A percentile compares a stretch with the other conserved stretches of the same genome.
These are phyloP conservation scores for Apeira syringaria DNA, from an alignment of 2,888 invertebrate genomes.

Conservation along the genomic window DNA sequence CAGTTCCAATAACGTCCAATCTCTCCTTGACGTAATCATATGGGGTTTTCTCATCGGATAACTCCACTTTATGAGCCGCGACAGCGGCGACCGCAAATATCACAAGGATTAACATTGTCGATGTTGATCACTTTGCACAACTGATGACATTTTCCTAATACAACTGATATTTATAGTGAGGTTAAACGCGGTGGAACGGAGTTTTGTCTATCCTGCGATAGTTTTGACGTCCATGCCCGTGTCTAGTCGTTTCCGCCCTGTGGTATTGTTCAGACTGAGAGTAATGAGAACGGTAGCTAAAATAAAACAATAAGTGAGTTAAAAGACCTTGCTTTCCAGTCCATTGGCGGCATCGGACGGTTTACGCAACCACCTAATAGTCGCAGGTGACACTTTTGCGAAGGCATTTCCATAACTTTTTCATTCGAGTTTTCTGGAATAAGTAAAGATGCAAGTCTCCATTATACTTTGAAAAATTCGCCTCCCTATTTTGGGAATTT, in stretches of 20 bases:
- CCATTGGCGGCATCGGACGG: slow-evolving; percentile 73
- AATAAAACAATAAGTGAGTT: slow-evolving; percentile 72
- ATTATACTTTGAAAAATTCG: neutral
- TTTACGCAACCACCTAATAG: slow-evolving; percentile 63
- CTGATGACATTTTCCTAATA: slow-evolving; percentile 73
- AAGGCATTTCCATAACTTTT: slow-evolving; percentile 42
- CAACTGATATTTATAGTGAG: slow-evolving; percentile 76
- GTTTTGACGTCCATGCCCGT: slow-evolving; percentile 66
- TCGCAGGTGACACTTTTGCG: slow-evolving; percentile 69
- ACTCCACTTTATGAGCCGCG: slow-evolving; percentile 58
- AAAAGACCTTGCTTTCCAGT: slow-evolving; percentile 82
- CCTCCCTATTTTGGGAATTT: neutral
- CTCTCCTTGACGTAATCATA: slow-evolving; percentile 74
- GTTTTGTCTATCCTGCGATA: slow-evolving; percentile 66
- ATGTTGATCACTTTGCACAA: slow-evolving; percentile 59
- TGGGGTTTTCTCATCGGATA: slow-evolving; percentile 69
- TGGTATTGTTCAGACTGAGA: slow-evolving; percentile 77
- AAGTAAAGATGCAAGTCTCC: neutral
- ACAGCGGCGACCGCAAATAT: slow-evolving; percentile 51
- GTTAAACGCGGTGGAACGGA: slow-evolving; percentile 75
- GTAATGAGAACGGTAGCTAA: slow-evolving; percentile 73
- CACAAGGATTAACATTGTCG: slow-evolving; percentile 61
- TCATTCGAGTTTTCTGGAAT: slow-evolving; percentile 39
- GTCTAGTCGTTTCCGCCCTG: slow-evolving; percentile 78
- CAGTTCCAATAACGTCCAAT: slow-evolving; percentile 59